Evolutionary conservation across 1,140 invertebrate genomes (phyloP).

Genomic region (Orius laevigatus): DNA sequence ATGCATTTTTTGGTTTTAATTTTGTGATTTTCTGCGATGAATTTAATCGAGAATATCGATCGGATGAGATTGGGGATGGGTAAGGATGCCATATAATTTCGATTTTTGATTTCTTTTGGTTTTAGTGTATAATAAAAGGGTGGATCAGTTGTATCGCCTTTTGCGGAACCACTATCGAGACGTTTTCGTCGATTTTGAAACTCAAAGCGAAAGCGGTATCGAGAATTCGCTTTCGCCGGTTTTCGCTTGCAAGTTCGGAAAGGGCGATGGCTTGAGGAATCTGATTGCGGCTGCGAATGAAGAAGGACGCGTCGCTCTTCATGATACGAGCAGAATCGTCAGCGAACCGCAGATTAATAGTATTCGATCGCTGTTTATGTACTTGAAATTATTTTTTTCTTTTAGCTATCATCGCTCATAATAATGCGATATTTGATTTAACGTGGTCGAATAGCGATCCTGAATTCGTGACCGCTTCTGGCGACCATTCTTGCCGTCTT

Average conservation of each 20-base stretch:
- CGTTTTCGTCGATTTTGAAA: no score
- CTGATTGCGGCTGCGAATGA: conserved; percentile 68
- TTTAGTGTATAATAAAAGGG: no score
- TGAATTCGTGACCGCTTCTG: conserved; percentile 65
- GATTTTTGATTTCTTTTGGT: no score
- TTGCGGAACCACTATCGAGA: no score
- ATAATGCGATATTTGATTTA: conserved; percentile 77
- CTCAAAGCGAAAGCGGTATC: no score
- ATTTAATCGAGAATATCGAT: no score
- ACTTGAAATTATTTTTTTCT: not conserved
- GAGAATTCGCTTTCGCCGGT: conserved; percentile 21
- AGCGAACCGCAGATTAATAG: not conserved
- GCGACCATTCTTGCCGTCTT: conserved; percentile 60
- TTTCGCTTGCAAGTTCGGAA: conserved; percentile 31
- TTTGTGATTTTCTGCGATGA: no score
- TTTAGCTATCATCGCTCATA: conserved; percentile 41
- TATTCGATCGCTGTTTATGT: no score
- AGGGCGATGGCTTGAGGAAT: conserved; percentile 37
- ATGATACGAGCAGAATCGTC: conserved; percentile 28
- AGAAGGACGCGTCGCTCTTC: conserved; percentile 55
- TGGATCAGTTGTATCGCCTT: no score
- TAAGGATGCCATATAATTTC: no score
- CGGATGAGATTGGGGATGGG: no score
- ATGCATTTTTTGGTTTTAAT: no score
- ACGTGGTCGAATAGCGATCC: conserved; percentile 61